Conservation (phyloP, 1,140 invertebrate genomes). For the Ephestia elutella region DNA sequence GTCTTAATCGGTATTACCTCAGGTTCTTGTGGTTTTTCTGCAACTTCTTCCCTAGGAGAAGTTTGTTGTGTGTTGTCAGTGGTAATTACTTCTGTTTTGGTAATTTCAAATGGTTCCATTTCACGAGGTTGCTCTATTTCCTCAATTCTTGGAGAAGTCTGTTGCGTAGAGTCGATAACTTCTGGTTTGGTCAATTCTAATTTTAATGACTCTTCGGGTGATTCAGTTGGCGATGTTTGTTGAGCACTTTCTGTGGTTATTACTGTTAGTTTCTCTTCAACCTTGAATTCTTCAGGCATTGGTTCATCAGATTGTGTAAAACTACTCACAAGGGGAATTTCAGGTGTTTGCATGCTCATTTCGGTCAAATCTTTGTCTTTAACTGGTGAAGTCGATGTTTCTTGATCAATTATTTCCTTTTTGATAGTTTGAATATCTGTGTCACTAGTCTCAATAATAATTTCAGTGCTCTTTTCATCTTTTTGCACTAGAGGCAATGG, state of each 20-base stretch:
- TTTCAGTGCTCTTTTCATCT: slow-evolving; percentile 63
- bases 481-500: slow-evolving; percentile 43
- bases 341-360: slow-evolving; percentile 71
- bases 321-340: slow-evolving; percentile 41
- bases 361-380: slow-evolving; percentile 54
- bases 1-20: slow-evolving; percentile 9
- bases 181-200: slow-evolving; percentile 11
- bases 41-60: slow-evolving; percentile 10
- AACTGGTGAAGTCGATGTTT: slow-evolving; percentile 58
- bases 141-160: slow-evolving; percentile 12
- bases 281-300: slow-evolving; percentile 16
- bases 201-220: slow-evolving; percentile 6
- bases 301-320: slow-evolving; percentile 53
- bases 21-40: neutral
- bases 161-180: slow-evolving; percentile 11
- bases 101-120: neutral
- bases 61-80: slow-evolving; percentile 13
- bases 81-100: neutral
- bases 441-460: slow-evolving; percentile 52
- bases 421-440: slow-evolving; percentile 65
- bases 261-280: slow-evolving; percentile 14
- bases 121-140: slow-evolving; percentile 3
- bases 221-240: slow-evolving; percentile 54
- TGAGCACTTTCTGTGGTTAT: slow-evolving; percentile 48
- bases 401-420: slow-evolving; percentile 60